Evolutionary conservation across 2,113 vertebrate genomes (phyloP).

Genomic region (Prinia subflava): DNA sequence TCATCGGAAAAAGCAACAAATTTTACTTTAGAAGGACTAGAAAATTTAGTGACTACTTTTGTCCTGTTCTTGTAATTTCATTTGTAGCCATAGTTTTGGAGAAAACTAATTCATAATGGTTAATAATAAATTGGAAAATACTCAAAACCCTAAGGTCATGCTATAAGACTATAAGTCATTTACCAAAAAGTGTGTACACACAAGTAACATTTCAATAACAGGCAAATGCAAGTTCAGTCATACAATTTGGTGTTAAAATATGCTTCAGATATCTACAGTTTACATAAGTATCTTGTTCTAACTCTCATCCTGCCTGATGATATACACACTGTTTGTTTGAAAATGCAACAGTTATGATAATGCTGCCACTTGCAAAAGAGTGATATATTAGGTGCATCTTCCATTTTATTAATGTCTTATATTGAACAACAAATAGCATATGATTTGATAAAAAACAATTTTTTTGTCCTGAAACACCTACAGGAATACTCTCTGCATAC

Average conservation of each 20-base stretch:
- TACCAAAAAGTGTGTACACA: neutral
- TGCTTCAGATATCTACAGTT: neutral
- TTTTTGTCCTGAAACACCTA: neutral
- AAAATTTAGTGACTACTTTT: neutral
- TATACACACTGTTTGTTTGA: neutral
- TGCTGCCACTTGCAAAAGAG: neutral
- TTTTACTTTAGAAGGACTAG: neutral
- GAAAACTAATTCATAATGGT: neutral
- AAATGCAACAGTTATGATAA: neutral
- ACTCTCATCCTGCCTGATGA: neutral
- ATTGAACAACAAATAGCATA: neutral
- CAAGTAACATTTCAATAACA: neutral
- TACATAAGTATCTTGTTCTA: neutral
- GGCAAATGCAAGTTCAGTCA: neutral
- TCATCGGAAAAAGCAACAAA: neutral
- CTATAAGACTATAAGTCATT: neutral
- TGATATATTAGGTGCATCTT: neutral
- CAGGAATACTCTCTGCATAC: neutral
- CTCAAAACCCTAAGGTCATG: rapidly evolving
- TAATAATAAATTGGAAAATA: neutral
- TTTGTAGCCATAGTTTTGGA: neutral
- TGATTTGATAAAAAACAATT: neutral
- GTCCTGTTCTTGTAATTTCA: neutral
- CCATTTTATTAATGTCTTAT: neutral
- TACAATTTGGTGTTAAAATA: neutral